Base-by-base conservation (phyloP, 1,140 invertebrate species). In the Sweltsa coloradensis region DNA sequence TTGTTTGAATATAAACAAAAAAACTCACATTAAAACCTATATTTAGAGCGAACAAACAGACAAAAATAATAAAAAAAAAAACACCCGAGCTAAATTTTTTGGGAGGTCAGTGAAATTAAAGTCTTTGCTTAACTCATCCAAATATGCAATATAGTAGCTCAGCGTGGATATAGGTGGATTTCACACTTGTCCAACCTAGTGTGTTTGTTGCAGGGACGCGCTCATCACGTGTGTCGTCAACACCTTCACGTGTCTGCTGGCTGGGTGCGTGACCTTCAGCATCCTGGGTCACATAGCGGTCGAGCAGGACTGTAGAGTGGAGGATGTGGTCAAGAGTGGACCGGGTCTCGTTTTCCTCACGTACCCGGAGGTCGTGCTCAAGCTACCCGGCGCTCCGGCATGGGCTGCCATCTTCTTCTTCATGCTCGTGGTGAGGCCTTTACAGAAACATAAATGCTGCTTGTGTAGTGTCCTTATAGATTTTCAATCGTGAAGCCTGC, bases 311-410 rank as follows among this genome's bases (percentile, higher is more conserved):
- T 62, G 64, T 2, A 51, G 65, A 16, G 75, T 80, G 2, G 64
- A 59, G 2, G 59, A 71, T 25, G 78, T 79, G 5, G 76, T 79
- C 2, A 72, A 73, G 50, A 73, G 69, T 48, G 78, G 78, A 3
- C 79, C 78, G 13, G 79, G 79, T 13, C 61, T 81, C 3, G 78
- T 79, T 18, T 81, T 81, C 54, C 67, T 81, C 25, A 78, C 78
- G 3, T 80, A 81, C 62, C 79, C 78, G 0, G 75, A 79, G 59
- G 78, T 77, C 37, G 76, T 81, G 18, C 57, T 78, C 1, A 73
- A 77, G 56, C 61, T 81, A 26, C 78, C 78, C 1, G 75, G 74
- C 19, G 70, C 76, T 9, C 65, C 75, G 3, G 57, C 76, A 39
- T 80, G 78, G 78, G 69, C 78, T 1, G 61, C 68, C 11, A 70